Conservation (phyloP, 2,888 invertebrate species). For the Parapristionchus giblindavisi region DNA sequence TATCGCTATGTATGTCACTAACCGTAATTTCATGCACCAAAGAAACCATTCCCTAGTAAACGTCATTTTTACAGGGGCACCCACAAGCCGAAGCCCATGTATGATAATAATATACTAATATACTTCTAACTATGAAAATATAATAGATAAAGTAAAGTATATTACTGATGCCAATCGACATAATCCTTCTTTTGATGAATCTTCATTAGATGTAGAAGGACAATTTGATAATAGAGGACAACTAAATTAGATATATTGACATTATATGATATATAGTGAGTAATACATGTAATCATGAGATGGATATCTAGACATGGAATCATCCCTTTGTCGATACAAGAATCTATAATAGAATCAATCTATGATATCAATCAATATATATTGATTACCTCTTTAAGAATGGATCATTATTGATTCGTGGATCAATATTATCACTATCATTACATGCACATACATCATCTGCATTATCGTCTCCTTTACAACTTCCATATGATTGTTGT, state of each 20-base stretch:
- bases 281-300: constrained; percentile 45
- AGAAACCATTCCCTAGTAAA: too few relatives aligned
- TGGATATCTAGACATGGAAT: constrained; percentile 58
- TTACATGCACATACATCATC: constrained; percentile 17
- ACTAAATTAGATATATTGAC: background rate
- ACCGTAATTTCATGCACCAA: too few relatives aligned
- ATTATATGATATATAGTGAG: too few relatives aligned
- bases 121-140: too few relatives aligned
- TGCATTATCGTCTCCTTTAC: constrained; percentile 17
- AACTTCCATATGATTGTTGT: constrained; percentile 11
- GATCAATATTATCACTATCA: constrained; percentile 35
- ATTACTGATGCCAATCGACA: too few relatives aligned
- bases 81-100: too few relatives aligned
- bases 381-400: constrained; percentile 44
- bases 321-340: constrained; percentile 58
- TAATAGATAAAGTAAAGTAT: too few relatives aligned
- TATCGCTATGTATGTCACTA: too few relatives aligned
- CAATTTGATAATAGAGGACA: background rate
- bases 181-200: too few relatives aligned
- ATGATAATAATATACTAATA: too few relatives aligned
- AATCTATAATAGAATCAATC: constrained; percentile 38
- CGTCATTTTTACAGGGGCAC: too few relatives aligned
- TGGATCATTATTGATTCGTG: constrained; percentile 44
- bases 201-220: too few relatives aligned
- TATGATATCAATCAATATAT: constrained; percentile 10